Conservation (phyloP, 2,797 vertebrate genomes). For the Mormyrus hasselquistii region DNA sequence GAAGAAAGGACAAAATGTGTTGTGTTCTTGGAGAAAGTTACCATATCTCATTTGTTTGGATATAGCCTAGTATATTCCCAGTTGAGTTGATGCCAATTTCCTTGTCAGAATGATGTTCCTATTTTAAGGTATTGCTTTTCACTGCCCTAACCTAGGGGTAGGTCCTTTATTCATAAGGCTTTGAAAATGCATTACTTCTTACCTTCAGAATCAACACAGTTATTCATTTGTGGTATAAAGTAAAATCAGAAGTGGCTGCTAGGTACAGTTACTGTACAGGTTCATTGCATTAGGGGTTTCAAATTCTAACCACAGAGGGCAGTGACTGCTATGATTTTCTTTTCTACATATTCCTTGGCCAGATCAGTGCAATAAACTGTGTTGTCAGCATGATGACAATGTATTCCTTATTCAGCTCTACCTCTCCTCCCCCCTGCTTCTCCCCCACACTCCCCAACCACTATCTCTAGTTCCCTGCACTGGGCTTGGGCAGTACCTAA, state of each 20-base stretch:
- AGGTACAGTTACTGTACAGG: not conserved
- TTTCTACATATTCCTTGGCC: not conserved
- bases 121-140: not conserved
- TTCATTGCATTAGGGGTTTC: not conserved
- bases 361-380: not conserved
- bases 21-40: not conserved
- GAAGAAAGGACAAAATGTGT: slow-evolving; percentile 14
- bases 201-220: not conserved
- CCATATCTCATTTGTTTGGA: slow-evolving; percentile 8
- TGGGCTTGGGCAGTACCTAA: not conserved
- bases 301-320: not conserved
- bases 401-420: not conserved
- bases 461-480: not conserved
- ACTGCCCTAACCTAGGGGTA: not conserved
- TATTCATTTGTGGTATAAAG: slow-evolving; percentile 6
- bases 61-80: not conserved
- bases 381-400: not conserved
- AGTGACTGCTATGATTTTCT: not conserved
- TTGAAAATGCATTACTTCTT: slow-evolving; percentile 5
- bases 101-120: slow-evolving; percentile 21
- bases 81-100: slow-evolving; percentile 12
- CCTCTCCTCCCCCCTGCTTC: not conserved
- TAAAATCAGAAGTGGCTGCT: slow-evolving; percentile 7
- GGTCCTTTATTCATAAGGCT: not conserved
- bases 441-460: not conserved